Evolutionary conservation across 1,140 invertebrate species (phyloP), one percentile per base, ranked within the genome.

Genomic region (Micrasema minimum): DNA sequence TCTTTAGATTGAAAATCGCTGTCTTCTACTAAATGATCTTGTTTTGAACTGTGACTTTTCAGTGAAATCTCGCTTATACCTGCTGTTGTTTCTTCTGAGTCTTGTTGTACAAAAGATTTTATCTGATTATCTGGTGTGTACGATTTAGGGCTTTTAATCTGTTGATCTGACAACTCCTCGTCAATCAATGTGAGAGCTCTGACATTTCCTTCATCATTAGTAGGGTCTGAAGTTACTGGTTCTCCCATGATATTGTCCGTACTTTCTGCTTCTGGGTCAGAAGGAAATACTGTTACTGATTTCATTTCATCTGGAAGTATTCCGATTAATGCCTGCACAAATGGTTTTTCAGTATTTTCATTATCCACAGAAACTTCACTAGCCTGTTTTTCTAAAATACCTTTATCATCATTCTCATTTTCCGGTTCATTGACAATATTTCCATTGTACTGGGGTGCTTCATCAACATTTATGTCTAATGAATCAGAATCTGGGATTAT

Each of bases 401-500:
- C 16, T 45, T 26, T 51, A 41, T 64, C 59, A n/a, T 64, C 57
- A n/a, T 59, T 18, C 1, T 41, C 35, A 20, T 18, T 14, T 10
- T 26, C 38, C 18, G 53, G 11, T 23, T 55, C 35, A 10, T 14
- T 65, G 16, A 59, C 16, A 43, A n/a, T 57, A 38, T 59, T 22
- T 48, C 6, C 26, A 41, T 16, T 22, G 23, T 59, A 50, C 37
- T 16, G 35, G 35, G 20, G 38, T 10, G 22, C 50, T 23, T 64
- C 68, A 20, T 70, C 68, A 38, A 45, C 20, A 43, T 62, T 53
- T 4, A 43, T 64, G 51, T 65, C 69, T n/a, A 66, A 11, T 38
- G 67, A 62, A 66, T 71, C 73, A 16, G 46, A 53, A 62, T 75
- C 74, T 16, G 74, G 70, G 46, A 75, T 75, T 20, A 75, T 75